Percentiles rank a stretch among this genome's conserved stretches.
These are phyloP conservation scores for Petrocephalus microphthalmus DNA, from an alignment of 2,113 vertebrate species.

Conservation along the genomic window DNA sequence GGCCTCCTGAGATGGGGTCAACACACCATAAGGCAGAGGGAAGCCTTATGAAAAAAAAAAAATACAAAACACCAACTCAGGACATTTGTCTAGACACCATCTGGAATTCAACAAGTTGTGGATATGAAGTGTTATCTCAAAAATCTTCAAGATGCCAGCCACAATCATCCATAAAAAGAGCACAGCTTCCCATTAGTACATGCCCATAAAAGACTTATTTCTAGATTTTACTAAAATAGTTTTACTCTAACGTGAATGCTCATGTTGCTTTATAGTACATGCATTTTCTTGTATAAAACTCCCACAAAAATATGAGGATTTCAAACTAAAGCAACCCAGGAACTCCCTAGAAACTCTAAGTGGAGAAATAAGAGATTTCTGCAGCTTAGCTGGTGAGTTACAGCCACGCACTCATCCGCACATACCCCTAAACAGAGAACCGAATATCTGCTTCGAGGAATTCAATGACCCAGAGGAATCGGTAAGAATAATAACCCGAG, in stretches of 20 bases:
- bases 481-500: neutral
- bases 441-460: neutral
- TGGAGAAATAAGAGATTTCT: neutral
- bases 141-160: constrained; percentile 4
- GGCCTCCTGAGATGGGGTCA: neutral
- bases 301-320: neutral
- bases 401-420: neutral
- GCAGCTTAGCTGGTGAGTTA: neutral
- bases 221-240: neutral
- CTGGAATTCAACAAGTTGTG: constrained; percentile 37
- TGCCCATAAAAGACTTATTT: neutral
- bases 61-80: constrained; percentile 33
- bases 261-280: neutral
- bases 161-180: neutral
- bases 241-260: neutral
- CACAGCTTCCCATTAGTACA: neutral
- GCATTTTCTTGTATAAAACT: neutral
- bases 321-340: neutral
- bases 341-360: neutral
- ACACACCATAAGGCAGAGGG: constrained; percentile 4
- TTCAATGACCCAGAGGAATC: neutral
- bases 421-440: neutral
- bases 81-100: constrained; percentile 50
- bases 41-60: constrained; percentile 2
- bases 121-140: constrained; percentile 26